These are phyloP conservation scores for Steinernema scapterisci DNA, from an alignment of 2,888 invertebrate genomes.

Conservation along the genomic window DNA sequence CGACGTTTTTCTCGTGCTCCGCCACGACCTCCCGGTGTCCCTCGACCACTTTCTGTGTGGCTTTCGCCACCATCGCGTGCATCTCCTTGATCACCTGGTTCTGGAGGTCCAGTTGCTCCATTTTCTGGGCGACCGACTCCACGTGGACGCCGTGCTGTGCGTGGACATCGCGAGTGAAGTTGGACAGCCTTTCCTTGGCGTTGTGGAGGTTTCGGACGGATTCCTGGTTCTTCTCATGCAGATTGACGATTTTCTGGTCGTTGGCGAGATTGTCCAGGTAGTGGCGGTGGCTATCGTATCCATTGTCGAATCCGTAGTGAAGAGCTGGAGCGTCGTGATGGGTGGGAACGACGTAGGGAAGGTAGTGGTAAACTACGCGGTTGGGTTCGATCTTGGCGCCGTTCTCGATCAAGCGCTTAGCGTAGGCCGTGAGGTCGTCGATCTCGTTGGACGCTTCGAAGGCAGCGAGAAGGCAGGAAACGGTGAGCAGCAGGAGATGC, in stretches of 20 bases:
- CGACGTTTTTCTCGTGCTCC: neutral
- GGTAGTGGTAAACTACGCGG: conserved; percentile 1
- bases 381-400: neutral
- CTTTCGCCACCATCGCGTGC: neutral
- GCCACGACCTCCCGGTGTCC: neutral
- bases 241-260: neutral
- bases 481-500: neutral
- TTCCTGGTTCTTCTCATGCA: neutral
- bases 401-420: neutral
- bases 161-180: neutral
- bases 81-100: neutral
- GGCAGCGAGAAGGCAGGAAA: neutral
- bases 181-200: neutral
- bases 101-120: neutral
- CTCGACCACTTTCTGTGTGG: neutral
- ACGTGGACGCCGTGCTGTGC: neutral
- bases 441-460: neutral
- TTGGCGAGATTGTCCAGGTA: neutral
- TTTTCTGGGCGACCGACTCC: neutral
- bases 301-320: no score
- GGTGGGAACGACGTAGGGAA: neutral
- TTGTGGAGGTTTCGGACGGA: neutral
- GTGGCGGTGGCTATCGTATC: conserved; percentile 1
- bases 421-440: conserved; percentile 7
- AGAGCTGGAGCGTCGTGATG: neutral